Base-by-base conservation (phyloP, 1,140 invertebrate genomes). In the Rhopalosiphum padi region DNA sequence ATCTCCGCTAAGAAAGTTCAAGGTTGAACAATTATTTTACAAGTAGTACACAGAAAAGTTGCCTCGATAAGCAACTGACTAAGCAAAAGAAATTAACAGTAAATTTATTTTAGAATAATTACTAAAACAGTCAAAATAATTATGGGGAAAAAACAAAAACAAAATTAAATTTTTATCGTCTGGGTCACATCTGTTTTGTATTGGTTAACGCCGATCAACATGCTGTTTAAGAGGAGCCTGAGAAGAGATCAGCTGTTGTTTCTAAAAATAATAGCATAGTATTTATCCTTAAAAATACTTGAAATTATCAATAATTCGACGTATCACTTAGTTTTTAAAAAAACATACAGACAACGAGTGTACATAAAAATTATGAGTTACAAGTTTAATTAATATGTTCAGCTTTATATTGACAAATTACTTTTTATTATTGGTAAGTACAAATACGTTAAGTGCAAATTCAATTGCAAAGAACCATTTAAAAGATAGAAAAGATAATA, bases 101-200 rank as follows among this genome's bases (percentile, higher is more conserved):
- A n/a, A 77, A n/a, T 77, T n/a, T n/a, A 18, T 77, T n/a, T 77
- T 6, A 77, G 11, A 77, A 77, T 77, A 77, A 77, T 77, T 77
- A 77, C 30, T n/a, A 30, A 23, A 68, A 68, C 51, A 23, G 90
- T 91, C n/a, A 91, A 68, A 68, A 46, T 37, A 51, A 51, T 51
- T 22, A 53, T 25, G 46, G 5, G 68, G 11, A 83, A 82, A 83
- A 82, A 48, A 91, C 25, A 83, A 91, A 91, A 91, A 91, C 90
- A 53, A 93, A 92, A 85, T 41, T 55, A 30, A 86, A 85, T 86
- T 53, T 86, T 86, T 85, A 93, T 83, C 68, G 91, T 93, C 91
- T 93, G 91, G 82, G 25, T 41, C 91, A 85, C 91, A 93, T 93
- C 91, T 93, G 91, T 93, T 85, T 53, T 93, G 82, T 93, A 53